Conservation (phyloP, 2,113 vertebrate species). For the Lophochroa leadbeateri region DNA sequence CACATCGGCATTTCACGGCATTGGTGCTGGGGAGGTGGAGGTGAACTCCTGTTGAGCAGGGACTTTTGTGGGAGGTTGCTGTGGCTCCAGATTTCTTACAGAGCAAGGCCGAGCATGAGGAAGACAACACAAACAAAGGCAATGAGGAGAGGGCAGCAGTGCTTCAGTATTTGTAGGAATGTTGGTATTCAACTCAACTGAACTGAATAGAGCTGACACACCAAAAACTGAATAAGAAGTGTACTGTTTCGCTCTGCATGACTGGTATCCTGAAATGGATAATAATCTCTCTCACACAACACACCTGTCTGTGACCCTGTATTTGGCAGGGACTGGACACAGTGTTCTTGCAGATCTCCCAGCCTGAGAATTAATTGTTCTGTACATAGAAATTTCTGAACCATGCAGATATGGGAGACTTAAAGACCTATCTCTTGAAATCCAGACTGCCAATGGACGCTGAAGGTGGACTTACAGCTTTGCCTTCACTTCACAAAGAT, state of each 20-base stretch:
- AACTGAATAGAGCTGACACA: not conserved
- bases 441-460: not conserved
- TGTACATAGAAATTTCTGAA: not conserved
- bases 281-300: not conserved
- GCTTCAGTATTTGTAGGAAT: not conserved
- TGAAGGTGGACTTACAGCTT: not conserved
- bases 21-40: not conserved
- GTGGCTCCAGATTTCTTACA: not conserved
- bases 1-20: rapidly evolving
- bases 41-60: rapidly evolving
- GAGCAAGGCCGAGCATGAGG: not conserved
- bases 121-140: not conserved
- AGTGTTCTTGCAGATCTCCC: not conserved
- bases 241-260: not conserved
- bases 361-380: constrained; percentile 2
- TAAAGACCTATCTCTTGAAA: not conserved
- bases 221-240: not conserved
- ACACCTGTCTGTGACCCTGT: not conserved
- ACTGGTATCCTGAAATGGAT: not conserved
- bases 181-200: not conserved
- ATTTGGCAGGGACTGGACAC: not conserved
- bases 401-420: not conserved
- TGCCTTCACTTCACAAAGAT: not conserved
- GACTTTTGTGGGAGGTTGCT: not conserved
- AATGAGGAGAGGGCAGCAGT: rapidly evolving